Evolutionary conservation across 2,888 invertebrate species (phyloP).

Genomic region (Hartigia nigra): DNA sequence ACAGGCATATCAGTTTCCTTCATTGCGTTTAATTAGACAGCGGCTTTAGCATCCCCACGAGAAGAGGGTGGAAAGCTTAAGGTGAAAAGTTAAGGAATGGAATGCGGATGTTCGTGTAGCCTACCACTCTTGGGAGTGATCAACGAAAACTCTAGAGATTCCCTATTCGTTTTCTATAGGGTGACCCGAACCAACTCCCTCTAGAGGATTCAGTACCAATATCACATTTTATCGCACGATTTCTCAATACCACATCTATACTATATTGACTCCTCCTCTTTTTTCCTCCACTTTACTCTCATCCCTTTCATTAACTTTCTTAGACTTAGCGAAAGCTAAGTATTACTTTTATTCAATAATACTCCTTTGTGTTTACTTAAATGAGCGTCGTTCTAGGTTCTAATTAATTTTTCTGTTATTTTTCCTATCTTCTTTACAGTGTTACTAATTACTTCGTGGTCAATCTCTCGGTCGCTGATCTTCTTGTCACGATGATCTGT

Average conservation of each 20-base stretch:
- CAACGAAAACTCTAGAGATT: neutral
- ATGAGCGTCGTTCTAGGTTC: neutral
- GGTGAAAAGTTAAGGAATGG: too few species aligned
- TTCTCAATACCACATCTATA: neutral
- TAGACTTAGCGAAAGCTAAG: neutral
- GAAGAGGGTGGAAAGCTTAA: neutral
- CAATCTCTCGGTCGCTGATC: conserved; percentile 79
- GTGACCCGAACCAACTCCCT: neutral
- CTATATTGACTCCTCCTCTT: neutral
- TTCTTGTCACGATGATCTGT: conserved; percentile 78
- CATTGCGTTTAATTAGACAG: neutral
- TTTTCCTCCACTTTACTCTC: neutral
- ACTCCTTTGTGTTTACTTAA: neutral
- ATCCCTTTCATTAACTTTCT: neutral
- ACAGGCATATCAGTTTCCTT: neutral
- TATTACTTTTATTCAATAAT: neutral
- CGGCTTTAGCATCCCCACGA: neutral
- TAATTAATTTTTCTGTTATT: neutral
- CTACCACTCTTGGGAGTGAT: neutral
- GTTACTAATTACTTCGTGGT: conserved; percentile 83
- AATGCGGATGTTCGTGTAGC: neutral
- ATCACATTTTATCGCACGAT: neutral
- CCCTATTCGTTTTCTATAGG: neutral
- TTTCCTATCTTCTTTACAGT: conserved; percentile 69
- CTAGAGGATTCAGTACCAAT: neutral